These are phyloP conservation scores for Isichthys henryi DNA, from an alignment of 2,113 vertebrate genomes.

Conservation along the genomic window DNA sequence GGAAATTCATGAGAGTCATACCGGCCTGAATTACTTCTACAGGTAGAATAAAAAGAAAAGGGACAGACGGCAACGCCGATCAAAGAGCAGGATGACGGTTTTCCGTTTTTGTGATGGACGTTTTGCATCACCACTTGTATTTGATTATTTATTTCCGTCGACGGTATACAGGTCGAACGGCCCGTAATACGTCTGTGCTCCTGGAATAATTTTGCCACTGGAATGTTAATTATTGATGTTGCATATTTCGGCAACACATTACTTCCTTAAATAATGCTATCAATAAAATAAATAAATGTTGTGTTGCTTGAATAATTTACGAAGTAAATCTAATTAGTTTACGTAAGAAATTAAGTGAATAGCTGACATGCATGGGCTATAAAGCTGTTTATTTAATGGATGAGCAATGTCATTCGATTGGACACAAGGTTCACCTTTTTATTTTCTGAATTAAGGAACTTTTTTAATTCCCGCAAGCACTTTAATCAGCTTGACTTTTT, in stretches of 20 bases:
- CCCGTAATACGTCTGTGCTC: background rate
- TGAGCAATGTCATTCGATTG: background rate
- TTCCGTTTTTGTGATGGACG: background rate
- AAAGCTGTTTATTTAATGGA: background rate
- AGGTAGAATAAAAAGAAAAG: conserved; percentile 23
- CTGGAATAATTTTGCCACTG: background rate
- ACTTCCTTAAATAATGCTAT: background rate
- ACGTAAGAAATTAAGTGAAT: background rate
- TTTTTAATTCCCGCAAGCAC: background rate
- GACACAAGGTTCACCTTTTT: background rate
- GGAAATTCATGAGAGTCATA: conserved; percentile 26
- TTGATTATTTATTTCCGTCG: background rate
- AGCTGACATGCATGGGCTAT: background rate
- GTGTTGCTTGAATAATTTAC: background rate
- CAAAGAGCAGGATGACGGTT: conserved; percentile 17
- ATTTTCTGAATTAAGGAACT: background rate
- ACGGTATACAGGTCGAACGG: background rate
- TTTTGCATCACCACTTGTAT: background rate
- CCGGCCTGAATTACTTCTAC: conserved; percentile 22
- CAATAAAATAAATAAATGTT: background rate
- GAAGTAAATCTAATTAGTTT: background rate
- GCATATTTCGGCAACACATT: background rate
- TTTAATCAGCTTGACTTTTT: background rate
- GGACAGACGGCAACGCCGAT: background rate
- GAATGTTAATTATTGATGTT: background rate